Conservation (phyloP, 2,113 vertebrate genomes). For the Lasiurus borealis region DNA sequence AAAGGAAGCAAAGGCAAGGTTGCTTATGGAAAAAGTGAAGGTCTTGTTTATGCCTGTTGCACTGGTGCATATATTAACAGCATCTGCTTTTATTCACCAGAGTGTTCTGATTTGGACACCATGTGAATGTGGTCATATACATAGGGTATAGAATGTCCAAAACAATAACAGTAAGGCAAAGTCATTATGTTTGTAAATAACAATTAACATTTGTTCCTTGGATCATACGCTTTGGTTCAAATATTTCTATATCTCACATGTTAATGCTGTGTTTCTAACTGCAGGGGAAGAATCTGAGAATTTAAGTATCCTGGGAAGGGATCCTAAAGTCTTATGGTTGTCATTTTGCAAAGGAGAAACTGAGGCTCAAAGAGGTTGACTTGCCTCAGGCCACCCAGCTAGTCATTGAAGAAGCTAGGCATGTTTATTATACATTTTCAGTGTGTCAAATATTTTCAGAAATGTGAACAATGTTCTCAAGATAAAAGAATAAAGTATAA, state of each 20-base stretch:
- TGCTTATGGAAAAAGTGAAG: not conserved
- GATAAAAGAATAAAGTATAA: not conserved
- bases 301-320: slow-evolving; percentile 3
- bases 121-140: not conserved
- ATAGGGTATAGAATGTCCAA: not conserved
- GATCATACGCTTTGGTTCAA: not conserved
- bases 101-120: not conserved
- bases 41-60: not conserved
- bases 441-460: not conserved
- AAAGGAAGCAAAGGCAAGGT: not conserved
- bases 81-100: not conserved
- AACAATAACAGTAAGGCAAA: not conserved
- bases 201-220: slow-evolving; percentile 42
- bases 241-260: not conserved
- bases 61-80: not conserved
- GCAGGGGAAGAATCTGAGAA: slow-evolving; percentile 14
- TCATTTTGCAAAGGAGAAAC: slow-evolving; percentile 49
- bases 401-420: not conserved
- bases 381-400: not conserved
- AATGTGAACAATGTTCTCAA: not conserved
- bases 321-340: not conserved
- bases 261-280: not conserved
- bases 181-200: slow-evolving; percentile 21
- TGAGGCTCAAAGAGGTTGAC: slow-evolving; percentile 14
- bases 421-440: not conserved